Percentiles rank a stretch among this genome's conserved stretches.
phyloP scores from a whole-genome alignment of 1,140 invertebrate genomes.

The Diuraphis noxia region DNA sequence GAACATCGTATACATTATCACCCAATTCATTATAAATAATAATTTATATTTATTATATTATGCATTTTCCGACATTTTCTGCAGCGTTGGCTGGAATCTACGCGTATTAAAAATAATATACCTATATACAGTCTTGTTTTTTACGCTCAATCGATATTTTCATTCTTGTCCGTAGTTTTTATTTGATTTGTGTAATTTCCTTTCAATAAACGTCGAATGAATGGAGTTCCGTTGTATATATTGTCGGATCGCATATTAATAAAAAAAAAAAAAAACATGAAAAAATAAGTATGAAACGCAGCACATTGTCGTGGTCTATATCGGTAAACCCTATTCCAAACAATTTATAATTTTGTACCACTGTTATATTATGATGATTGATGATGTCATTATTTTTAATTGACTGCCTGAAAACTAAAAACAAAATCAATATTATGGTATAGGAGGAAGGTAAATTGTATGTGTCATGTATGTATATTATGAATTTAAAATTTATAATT shows the following conservation, averaged over 20 bases:
- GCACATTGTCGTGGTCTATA: neutral
- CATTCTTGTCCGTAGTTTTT: neutral
- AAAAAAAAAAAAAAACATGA: too few species aligned
- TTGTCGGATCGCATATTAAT: neutral
- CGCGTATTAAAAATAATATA: neutral
- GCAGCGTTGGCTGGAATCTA: neutral
- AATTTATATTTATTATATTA: neutral
- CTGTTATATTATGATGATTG: neutral
- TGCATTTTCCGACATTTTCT: neutral
- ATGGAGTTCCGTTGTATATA: neutral
- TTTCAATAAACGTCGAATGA: neutral
- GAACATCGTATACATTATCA: neutral
- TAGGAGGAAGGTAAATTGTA: neutral
- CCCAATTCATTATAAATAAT: neutral
- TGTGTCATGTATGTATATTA: neutral
- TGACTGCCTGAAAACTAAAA: neutral
- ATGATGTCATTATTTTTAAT: neutral
- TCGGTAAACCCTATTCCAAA: neutral
- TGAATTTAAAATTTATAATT: conserved; percentile 12
- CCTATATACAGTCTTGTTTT: neutral
- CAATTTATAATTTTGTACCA: neutral
- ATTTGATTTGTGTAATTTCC: neutral
- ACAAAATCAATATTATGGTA: neutral
- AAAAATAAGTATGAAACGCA: neutral
- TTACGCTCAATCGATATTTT: neutral